Conservation (phyloP, 1,140 invertebrate genomes). For the Conus ventricosus region DNA sequence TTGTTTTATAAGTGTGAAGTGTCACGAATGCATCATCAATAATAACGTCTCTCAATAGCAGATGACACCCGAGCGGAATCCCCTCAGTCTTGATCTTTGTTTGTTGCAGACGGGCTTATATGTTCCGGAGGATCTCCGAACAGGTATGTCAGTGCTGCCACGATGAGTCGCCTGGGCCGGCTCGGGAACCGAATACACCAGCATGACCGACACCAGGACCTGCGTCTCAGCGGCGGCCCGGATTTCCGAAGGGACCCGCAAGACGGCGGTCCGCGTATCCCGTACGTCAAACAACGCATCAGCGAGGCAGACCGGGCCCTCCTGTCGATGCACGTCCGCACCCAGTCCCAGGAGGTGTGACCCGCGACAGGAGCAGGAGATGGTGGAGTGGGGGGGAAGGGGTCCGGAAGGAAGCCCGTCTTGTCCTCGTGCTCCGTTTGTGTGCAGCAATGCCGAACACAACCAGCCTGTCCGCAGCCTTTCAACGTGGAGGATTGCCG, state of each 20-base stretch:
- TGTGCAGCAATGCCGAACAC: neutral
- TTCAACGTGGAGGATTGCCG: too few species aligned
- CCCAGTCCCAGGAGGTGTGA: slow-evolving; percentile 28
- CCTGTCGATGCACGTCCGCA: slow-evolving; percentile 37
- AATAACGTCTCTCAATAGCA: too few species aligned
- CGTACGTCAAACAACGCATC: slow-evolving; percentile 37
- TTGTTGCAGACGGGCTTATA: slow-evolving; percentile 34
- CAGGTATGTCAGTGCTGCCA: slow-evolving; percentile 42
- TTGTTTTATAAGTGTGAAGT: too few species aligned
- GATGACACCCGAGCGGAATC: too few species aligned
- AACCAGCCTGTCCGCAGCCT: neutral
- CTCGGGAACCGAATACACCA: slow-evolving; percentile 42
- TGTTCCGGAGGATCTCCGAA: slow-evolving; percentile 37
- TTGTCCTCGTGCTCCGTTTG: neutral
- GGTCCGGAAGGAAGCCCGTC: neutral
- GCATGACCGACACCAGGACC: slow-evolving; percentile 47
- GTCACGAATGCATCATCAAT: too few species aligned
- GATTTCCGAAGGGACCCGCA: neutral
- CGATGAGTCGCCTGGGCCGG: slow-evolving; percentile 32
- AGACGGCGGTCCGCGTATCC: slow-evolving; percentile 20
- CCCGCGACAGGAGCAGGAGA: neutral
- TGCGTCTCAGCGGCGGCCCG: slow-evolving; percentile 25
- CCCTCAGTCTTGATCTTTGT: neutral
- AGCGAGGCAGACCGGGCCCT: slow-evolving; percentile 39
- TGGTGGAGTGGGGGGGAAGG: neutral